A percentile compares a stretch with the other conserved stretches of the same genome.
Conservation (phyloP, 2,888 invertebrate species). For the Epinotia demarniana region DNA sequence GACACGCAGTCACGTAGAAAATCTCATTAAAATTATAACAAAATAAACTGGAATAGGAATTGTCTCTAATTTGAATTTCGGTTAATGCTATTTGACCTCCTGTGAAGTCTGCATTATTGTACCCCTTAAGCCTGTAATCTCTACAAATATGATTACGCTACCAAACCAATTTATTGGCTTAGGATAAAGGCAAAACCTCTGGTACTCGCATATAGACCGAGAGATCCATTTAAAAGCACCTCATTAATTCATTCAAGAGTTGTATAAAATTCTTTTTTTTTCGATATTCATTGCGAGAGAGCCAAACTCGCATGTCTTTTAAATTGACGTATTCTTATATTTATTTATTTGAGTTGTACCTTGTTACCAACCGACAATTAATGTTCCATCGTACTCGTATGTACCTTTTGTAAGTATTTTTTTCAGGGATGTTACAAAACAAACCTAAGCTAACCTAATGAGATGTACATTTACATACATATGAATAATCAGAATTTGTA, state of each 20-base stretch:
- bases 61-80: background rate
- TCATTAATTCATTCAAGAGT: background rate
- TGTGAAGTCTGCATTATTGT: background rate
- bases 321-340: too few species aligned
- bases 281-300: too few species aligned
- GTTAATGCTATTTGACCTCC: background rate
- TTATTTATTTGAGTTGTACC: too few species aligned
- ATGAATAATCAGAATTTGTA: too few species aligned
- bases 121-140: background rate
- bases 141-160: conserved; percentile 20
- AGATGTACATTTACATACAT: too few species aligned
- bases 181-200: conserved; percentile 7
- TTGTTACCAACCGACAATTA: too few species aligned
- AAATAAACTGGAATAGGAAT: background rate
- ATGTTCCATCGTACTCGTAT: too few species aligned
- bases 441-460: too few species aligned
- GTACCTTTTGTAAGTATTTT: too few species aligned
- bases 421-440: too few species aligned
- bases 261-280: too few species aligned
- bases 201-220: background rate
- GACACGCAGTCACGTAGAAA: background rate
- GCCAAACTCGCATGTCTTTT: too few species aligned
- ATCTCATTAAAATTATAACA: background rate
- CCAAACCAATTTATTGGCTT: conserved; percentile 12
- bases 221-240: background rate